Conservation (phyloP, 2,888 invertebrate genomes). For the Dione juno region DNA sequence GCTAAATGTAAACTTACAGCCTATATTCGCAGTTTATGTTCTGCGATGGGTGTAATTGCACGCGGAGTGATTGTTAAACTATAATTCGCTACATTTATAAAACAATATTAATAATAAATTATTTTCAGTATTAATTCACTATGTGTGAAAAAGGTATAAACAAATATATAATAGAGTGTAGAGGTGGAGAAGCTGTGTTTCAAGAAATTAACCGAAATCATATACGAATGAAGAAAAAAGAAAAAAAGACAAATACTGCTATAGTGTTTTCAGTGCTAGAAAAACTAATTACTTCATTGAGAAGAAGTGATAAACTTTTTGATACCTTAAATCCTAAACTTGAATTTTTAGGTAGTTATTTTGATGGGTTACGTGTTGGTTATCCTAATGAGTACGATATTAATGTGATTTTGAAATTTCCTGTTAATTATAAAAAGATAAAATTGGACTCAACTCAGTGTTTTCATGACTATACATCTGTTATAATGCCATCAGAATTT, state of each 20-base stretch:
- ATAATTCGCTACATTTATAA: neutral
- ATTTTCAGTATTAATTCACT: slow-evolving; percentile 4
- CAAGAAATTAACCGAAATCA: slow-evolving; percentile 56
- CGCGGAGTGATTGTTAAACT: neutral
- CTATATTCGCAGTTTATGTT: no score
- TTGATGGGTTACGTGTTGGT: slow-evolving; percentile 64
- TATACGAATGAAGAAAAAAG: slow-evolving; percentile 57
- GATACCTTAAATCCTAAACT: slow-evolving; percentile 61
- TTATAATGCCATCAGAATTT: slow-evolving; percentile 66
- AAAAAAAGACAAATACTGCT: slow-evolving; percentile 57
- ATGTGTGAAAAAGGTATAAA: slow-evolving; percentile 17
- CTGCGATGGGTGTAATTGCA: no score
- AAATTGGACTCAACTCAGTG: slow-evolving; percentile 51
- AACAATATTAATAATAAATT: no score
- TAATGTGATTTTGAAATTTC: slow-evolving; percentile 61
- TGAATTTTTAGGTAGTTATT: slow-evolving; percentile 67
- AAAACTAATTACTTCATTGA: slow-evolving; percentile 57
- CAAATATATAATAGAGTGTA: slow-evolving; percentile 39
- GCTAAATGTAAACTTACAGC: no score
- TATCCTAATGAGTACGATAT: slow-evolving; percentile 67
- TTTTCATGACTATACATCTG: slow-evolving; percentile 55
- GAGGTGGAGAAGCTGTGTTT: slow-evolving; percentile 56
- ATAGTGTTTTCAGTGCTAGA: slow-evolving; percentile 58
- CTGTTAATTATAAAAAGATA: slow-evolving; percentile 60
- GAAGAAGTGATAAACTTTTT: slow-evolving; percentile 56